Evolutionary conservation across 2,888 invertebrate genomes (phyloP), one percentile per base, ranked within the genome.

Genomic region (Rhogogaster chlorosoma): DNA sequence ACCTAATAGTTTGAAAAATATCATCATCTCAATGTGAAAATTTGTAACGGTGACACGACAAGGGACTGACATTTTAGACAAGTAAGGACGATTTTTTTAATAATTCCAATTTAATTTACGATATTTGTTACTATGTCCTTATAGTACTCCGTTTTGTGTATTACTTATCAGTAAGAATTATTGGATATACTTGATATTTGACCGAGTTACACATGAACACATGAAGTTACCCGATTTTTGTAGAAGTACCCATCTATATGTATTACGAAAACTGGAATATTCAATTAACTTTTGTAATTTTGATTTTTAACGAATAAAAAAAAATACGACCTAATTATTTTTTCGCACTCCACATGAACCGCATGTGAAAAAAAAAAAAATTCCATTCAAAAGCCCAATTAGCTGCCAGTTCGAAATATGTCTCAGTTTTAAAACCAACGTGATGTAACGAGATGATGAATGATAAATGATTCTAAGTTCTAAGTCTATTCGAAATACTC

Each of bases 1-100:
- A 36, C 70, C 70, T 70, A 36, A 70, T 70, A 70, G 36, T 70
- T 70, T 70, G 70, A 70, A 36, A 70, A 70, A 70, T 70, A 70
- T 70, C 18, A 70, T 70, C 70, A 36, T 70, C 70, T 18, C 36
- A 70, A 70, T 32, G 36, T 70, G 70, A 36, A 70, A 70, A 70
- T 70, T 15, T 70, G 70, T 70, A 70, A 70, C 7, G 32, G 70
- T 70, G 70, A 70, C 70, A 70, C 36, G 70, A 36, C 36, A 36
- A 32, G 70, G 70, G 36, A 70, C 70, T 70, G 70, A 70, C 36
- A 36, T 70, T 70, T 36, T 36, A 70, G 70, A 70, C 12, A 36
- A 70, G 36, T 70, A 70, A 12, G 70, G 70, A 36, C 36, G 36
- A 70, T 70, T 70, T 70, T 70, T 32, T 4, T 4, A 12, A 32